phyloP scores from a whole-genome alignment of 2,888 invertebrate genomes.

The Leptinotarsa tumamoca region DNA sequence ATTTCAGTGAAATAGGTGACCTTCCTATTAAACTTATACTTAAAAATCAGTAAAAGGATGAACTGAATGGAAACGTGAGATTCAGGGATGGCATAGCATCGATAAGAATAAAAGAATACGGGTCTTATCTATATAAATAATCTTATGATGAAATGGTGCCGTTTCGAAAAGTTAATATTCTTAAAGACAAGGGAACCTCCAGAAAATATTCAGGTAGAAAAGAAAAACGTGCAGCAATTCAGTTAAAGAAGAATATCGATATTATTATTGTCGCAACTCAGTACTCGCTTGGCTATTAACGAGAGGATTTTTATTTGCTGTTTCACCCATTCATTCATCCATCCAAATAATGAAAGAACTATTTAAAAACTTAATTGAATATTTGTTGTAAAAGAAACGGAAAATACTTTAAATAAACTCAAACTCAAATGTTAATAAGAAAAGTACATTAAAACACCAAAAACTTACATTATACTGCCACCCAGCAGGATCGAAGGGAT shows the following conservation, averaged over 20 bases:
- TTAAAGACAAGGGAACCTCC: neutral
- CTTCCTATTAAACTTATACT: slow-evolving; percentile 12
- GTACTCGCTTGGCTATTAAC: no score
- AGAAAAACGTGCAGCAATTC: neutral
- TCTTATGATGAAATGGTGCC: neutral
- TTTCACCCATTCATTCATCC: no score
- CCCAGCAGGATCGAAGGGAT: no score
- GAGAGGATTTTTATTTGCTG: no score
- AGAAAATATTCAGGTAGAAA: neutral
- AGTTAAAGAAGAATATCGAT: neutral
- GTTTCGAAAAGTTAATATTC: neutral
- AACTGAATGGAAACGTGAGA: neutral
- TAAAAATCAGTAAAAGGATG: slow-evolving; percentile 7
- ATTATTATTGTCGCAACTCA: neutral
- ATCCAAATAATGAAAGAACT: no score
- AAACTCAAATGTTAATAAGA: no score
- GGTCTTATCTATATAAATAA: slow-evolving; percentile 6
- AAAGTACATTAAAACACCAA: no score
- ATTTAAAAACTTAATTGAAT: no score
- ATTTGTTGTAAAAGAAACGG: no score
- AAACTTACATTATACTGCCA: no score
- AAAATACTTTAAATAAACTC: no score
- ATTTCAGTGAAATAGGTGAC: slow-evolving; percentile 20
- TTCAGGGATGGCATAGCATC: slow-evolving; percentile 17
- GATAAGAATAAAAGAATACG: slow-evolving; percentile 11